Percentiles rank a stretch among this genome's conserved stretches.
Evolutionary conservation across 2,797 vertebrate species (phyloP).

Genomic region (Syncerus caffer): DNA sequence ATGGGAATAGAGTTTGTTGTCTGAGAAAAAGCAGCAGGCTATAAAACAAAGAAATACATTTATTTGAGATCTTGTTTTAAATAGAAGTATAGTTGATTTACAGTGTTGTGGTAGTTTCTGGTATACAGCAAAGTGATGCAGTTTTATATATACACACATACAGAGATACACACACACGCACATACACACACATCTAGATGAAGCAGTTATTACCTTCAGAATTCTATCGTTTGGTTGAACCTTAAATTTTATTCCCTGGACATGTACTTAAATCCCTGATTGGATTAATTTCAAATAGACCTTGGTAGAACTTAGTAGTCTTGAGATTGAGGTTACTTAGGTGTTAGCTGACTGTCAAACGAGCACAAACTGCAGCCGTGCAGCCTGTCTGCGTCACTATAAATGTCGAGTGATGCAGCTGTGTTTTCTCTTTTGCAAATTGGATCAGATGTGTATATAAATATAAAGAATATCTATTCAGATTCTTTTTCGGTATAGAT

Average conservation of each 20-base stretch:
- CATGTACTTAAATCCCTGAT: not conserved
- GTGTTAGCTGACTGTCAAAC: not conserved
- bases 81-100: not conserved
- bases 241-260: not conserved
- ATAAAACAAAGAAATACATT: not conserved
- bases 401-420: not conserved
- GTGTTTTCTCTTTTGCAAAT: conserved; percentile 80
- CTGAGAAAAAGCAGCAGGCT: not conserved
- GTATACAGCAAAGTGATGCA: not conserved
- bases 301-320: not conserved
- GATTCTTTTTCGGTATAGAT: not conserved
- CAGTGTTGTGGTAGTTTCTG: not conserved
- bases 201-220: not conserved
- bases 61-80: not conserved
- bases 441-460: conserved; percentile 84
- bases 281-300: not conserved
- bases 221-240: not conserved
- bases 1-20: not conserved
- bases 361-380: not conserved
- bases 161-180: not conserved
- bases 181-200: not conserved
- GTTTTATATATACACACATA: not conserved
- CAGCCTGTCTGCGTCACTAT: not conserved
- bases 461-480: not conserved
- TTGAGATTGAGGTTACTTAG: not conserved